A percentile compares a stretch with the other conserved stretches of the same genome.
Evolutionary conservation across 2,113 vertebrate species (phyloP).

Genomic region (Platysternon megacephalum): DNA sequence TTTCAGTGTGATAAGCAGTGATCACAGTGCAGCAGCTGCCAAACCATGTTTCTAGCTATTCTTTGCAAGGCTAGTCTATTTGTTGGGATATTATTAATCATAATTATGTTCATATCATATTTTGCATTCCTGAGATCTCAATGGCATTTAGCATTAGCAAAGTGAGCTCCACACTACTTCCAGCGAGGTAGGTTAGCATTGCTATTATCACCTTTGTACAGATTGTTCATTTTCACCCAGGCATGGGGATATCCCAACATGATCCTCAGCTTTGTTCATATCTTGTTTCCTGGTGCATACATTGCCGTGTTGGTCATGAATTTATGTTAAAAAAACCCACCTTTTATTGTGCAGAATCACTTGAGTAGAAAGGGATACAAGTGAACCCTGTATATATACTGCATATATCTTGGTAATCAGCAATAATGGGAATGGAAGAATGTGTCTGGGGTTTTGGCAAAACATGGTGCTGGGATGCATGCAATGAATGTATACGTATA

Average conservation of each 20-base stretch:
- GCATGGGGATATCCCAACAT: not conserved
- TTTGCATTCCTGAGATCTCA: not conserved
- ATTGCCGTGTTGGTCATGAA: not conserved
- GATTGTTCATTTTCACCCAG: not conserved
- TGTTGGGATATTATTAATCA: not conserved
- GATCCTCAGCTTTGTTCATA: not conserved
- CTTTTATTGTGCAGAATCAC: not conserved
- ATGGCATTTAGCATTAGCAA: not conserved
- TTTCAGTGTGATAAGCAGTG: not conserved
- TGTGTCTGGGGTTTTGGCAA: not conserved
- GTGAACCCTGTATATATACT: not conserved
- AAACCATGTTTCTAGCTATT: not conserved
- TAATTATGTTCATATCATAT: fast-evolving
- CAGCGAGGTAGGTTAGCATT: not conserved
- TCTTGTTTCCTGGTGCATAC: not conserved
- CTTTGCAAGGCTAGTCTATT: not conserved
- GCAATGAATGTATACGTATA: constrained; percentile 24
- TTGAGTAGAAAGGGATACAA: not conserved
- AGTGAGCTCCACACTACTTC: not conserved
- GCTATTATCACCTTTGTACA: not conserved
- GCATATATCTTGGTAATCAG: not conserved
- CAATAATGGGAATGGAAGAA: not conserved
- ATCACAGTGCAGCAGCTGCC: not conserved
- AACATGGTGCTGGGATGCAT: not conserved
- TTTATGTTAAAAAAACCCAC: not conserved